Evolutionary conservation across 2,888 invertebrate genomes (phyloP).

Genomic region (Melanostoma scalare): DNA sequence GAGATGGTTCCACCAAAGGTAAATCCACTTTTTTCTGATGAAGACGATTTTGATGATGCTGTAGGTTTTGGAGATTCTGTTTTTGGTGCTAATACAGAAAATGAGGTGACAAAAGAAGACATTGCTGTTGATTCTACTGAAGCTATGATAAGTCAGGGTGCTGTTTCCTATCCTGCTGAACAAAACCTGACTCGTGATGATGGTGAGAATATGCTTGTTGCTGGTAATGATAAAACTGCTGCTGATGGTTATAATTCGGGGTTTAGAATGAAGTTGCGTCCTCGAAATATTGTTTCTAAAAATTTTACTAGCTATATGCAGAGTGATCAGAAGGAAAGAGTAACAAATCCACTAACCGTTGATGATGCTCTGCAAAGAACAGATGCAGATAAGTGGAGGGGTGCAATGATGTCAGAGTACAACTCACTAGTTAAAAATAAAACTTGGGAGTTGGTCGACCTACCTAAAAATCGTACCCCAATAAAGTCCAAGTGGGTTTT

Average conservation of each 20-base stretch:
- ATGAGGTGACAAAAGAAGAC: too few species aligned
- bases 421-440: constrained; percentile 66
- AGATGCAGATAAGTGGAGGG: constrained; percentile 34
- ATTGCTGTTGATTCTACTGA: too few species aligned
- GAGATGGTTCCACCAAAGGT: too few species aligned
- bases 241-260: neutral
- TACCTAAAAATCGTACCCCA: constrained; percentile 25
- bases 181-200: too few species aligned
- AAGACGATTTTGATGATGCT: constrained; percentile 13
- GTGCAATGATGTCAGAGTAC: constrained; percentile 74
- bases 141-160: too few species aligned
- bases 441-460: constrained; percentile 63
- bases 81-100: too few species aligned
- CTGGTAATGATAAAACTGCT: neutral
- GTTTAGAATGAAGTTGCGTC: neutral
- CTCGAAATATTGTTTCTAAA: constrained; percentile 1
- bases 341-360: neutral
- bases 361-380: constrained; percentile 8
- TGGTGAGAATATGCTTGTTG: neutral
- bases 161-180: too few species aligned
- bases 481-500: constrained; percentile 37
- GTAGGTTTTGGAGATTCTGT: neutral
- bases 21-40: neutral
- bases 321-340: neutral
- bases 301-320: constrained; percentile 4